A percentile compares a stretch with the other conserved stretches of the same genome.
These are phyloP conservation scores for Conger conger DNA, from an alignment of 2,113 vertebrate genomes.

Conservation along the genomic window DNA sequence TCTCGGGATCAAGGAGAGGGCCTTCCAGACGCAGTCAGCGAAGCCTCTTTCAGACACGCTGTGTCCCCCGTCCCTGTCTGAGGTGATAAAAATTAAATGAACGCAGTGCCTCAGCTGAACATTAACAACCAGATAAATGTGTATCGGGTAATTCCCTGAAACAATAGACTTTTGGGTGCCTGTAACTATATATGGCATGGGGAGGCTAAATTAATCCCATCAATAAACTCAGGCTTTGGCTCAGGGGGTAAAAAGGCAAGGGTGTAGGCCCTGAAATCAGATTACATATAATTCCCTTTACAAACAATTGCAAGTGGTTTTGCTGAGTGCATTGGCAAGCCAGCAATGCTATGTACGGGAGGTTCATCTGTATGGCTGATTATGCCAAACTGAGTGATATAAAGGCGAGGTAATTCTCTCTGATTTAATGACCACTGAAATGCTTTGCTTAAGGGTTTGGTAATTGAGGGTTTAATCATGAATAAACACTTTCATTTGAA, in stretches of 20 bases:
- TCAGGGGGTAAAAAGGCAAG: background rate
- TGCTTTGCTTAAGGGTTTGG: background rate
- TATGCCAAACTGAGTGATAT: background rate
- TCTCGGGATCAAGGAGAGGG: background rate
- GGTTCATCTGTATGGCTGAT: conserved; percentile 12
- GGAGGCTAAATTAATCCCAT: conserved; percentile 24
- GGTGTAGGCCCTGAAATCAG: conserved; percentile 9
- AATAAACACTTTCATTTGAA: conserved; percentile 8
- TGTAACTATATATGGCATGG: conserved; percentile 23
- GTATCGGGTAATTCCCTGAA: background rate
- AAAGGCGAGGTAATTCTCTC: conserved; percentile 9
- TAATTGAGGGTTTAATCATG: conserved; percentile 30
- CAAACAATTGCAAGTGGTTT: conserved; percentile 15
- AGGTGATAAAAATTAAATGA: background rate
- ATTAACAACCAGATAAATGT: background rate
- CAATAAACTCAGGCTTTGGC: conserved; percentile 18
- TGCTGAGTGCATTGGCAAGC: background rate
- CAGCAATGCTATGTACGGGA: background rate
- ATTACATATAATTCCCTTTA: conserved; percentile 17
- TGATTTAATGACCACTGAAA: conserved; percentile 26
- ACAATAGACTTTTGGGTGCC: background rate
- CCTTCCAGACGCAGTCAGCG: background rate
- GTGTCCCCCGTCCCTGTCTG: background rate
- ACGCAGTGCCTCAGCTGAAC: background rate
- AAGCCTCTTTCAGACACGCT: background rate